phyloP scores from a whole-genome alignment of 2,888 invertebrate genomes.

The Eupithecia dodoneata region DNA sequence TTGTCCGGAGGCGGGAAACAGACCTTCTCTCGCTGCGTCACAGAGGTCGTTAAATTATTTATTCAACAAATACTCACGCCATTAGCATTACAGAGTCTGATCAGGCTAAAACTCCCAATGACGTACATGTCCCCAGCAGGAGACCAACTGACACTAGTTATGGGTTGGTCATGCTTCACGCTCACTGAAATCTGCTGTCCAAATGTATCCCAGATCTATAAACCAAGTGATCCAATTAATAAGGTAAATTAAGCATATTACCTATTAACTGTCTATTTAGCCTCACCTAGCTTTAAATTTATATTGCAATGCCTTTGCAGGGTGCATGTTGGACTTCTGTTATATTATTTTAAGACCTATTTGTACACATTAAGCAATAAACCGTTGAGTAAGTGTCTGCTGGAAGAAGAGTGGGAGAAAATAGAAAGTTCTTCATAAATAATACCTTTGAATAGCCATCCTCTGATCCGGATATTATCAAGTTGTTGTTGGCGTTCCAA shows the following conservation, averaged over 20 bases:
- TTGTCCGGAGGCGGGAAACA: too few species aligned
- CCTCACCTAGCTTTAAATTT: too few species aligned
- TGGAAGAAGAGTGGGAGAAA: background rate
- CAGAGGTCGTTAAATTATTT: too few species aligned
- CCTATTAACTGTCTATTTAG: too few species aligned
- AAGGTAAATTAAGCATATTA: too few species aligned
- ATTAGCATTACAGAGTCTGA: constrained; percentile 95
- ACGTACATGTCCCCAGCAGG: constrained; percentile 96
- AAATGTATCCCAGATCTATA: constrained; percentile 94
- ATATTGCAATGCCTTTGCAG: too few species aligned
- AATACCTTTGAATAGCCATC: constrained; percentile 93
- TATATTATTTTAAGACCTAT: too few species aligned
- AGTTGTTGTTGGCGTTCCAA: constrained; percentile 97
- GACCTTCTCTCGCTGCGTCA: too few species aligned
- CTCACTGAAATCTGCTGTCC: constrained; percentile 95
- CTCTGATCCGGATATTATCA: constrained; percentile 97
- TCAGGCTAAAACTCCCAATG: constrained; percentile 96
- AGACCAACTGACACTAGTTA: constrained; percentile 95
- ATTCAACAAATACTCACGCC: constrained; percentile 86
- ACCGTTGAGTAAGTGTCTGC: background rate
- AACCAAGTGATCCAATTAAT: background rate
- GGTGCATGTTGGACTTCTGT: too few species aligned
- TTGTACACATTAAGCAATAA: too few species aligned
- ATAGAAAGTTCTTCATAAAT: background rate
- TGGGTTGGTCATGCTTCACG: constrained; percentile 93